Evolutionary conservation across 1,140 invertebrate species (phyloP), one percentile per base, ranked within the genome.

Genomic region (Seison nebaliae): DNA sequence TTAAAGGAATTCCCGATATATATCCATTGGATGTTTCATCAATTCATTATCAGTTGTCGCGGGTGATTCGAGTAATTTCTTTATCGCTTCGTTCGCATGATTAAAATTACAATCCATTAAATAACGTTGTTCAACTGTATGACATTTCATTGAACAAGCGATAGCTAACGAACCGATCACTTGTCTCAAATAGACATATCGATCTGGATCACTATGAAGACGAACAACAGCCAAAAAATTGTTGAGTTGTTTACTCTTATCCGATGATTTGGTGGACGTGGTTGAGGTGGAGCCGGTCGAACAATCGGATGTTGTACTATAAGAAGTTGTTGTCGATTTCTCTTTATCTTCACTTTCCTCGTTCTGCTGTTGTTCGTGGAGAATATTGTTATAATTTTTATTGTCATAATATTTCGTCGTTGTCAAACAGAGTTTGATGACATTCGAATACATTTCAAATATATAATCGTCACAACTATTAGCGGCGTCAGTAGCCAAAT

Each of bases 401-500:
- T 22, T 35, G n/a, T 35, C 21, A 12, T 40, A 40, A 1, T 34
- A 34, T 11, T 40, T 33, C 4, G 30, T 31, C 12, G 35, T 40
- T 11, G 33, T 19, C 3, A 40, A n/a, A 6, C 33, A 23, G 16
- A 40, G 31, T 17, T 40, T 32, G 11, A 40, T 40, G 22, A 30
- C 35, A 22, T 40, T 32, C 29, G 31, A 40, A n/a, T 32, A 40
- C 11, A 40, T 17, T 22, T 40, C 38, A 21, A 34, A 40, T 9
- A 40, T 20, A 20, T 40, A 30, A 11, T 28, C 18, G 20, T 40
- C 38, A 5, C 24, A 11, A 7, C 31, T 30, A 34, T 23, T 34
- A 11, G 33, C 18, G n/a, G 22, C 18, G 24, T 40, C 38, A 2
- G 88, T 98, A 15, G 91, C 88, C 47, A 98, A 91, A 57, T 96